phyloP scores from a whole-genome alignment of 2,113 vertebrate genomes.

The Myodes glareolus region DNA sequence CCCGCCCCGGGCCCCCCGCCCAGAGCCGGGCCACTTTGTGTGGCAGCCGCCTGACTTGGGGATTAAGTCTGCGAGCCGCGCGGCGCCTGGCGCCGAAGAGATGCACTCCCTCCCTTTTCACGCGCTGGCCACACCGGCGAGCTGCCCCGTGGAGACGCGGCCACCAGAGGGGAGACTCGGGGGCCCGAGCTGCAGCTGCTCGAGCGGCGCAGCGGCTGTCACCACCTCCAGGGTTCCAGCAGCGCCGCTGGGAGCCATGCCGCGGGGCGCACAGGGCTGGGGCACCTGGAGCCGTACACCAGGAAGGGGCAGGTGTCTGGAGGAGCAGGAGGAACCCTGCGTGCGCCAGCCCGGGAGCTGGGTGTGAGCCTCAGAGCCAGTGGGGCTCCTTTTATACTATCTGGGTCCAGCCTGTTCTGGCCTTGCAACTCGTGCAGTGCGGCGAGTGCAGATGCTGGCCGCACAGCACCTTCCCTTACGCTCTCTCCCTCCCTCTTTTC shows the following conservation, averaged over 20 bases:
- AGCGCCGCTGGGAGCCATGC: conserved; percentile 49
- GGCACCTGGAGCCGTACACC: not conserved
- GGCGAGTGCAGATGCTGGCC: conserved; percentile 41
- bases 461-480: conserved; percentile 25
- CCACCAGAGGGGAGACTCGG: conserved; percentile 36
- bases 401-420: not conserved
- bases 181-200: conserved; percentile 35
- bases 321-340: conserved; percentile 28
- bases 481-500: not conserved
- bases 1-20: conserved; percentile 18
- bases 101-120: conserved; percentile 47
- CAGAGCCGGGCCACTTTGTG: conserved; percentile 43
- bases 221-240: not conserved
- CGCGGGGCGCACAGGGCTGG: not conserved
- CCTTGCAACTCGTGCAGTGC: conserved; percentile 64
- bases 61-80: conserved; percentile 32
- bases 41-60: conserved; percentile 1
- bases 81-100: not conserved
- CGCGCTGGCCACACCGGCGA: conserved; percentile 4
- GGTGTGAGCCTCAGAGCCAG: not conserved
- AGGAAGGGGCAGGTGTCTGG: conserved; percentile 38
- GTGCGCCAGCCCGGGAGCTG: not conserved
- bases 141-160: conserved; percentile 64
- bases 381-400: conserved; percentile 75
- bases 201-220: not conserved